phyloP scores from a whole-genome alignment of 2,113 vertebrate genomes.

The Anthoscopus minutus region DNA sequence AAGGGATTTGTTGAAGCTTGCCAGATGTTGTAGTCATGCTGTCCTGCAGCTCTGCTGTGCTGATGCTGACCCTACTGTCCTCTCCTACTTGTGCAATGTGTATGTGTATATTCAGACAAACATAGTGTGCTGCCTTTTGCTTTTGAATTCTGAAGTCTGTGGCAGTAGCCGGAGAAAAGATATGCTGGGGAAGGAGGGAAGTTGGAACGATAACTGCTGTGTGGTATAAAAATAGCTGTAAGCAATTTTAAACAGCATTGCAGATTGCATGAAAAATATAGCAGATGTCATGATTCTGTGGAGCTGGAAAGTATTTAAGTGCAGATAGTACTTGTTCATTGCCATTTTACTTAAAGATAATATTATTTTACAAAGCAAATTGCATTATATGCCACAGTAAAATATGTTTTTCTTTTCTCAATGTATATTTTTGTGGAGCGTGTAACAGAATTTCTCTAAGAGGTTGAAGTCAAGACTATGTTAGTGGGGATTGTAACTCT shows the following conservation, averaged over 20 bases:
- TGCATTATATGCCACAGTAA: not conserved
- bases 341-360: not conserved
- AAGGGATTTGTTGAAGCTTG: not conserved
- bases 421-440: rapidly evolving
- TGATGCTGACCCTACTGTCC: not conserved
- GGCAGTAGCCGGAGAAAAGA: not conserved
- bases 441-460: not conserved
- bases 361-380: not conserved
- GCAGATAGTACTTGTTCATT: not conserved
- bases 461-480: not conserved
- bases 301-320: not conserved
- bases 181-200: not conserved
- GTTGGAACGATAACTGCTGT: not conserved
- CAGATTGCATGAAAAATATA: not conserved
- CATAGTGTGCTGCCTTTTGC: not conserved
- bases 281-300: not conserved
- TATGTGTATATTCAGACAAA: rapidly evolving
- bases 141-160: not conserved
- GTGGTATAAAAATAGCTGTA: not conserved
- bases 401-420: not conserved
- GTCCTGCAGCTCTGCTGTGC: rapidly evolving
- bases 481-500: not conserved
- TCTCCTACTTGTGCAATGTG: not conserved
- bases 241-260: not conserved
- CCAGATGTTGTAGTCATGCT: not conserved